Conservation (phyloP, 2,888 invertebrate genomes). For the Tortricodes alternella region DNA sequence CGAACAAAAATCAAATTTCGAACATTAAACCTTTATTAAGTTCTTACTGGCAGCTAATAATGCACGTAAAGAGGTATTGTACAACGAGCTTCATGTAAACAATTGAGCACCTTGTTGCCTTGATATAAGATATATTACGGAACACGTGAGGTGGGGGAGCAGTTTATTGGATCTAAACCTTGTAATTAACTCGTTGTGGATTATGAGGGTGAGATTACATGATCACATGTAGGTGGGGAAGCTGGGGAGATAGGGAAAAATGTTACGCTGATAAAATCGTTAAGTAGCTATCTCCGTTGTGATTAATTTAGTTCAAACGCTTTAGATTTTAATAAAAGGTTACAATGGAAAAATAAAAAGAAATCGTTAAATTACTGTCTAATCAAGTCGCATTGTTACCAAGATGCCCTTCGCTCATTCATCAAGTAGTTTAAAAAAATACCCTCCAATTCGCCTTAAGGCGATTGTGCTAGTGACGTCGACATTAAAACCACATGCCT, state of each 20-base stretch:
- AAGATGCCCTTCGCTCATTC: not conserved
- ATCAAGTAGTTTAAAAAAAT: not conserved
- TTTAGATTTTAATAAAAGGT: not conserved
- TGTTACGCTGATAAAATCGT: conserved; percentile 24
- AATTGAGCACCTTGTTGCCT: too few relatives aligned
- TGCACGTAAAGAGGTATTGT: conserved; percentile 28
- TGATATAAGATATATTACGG: too few relatives aligned
- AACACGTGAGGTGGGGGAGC: conserved; percentile 32
- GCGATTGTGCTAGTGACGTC: conserved; percentile 64
- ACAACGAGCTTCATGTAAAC: not conserved
- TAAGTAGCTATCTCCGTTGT: conserved; percentile 12
- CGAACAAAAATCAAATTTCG: not conserved
- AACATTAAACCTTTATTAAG: conserved; percentile 8
- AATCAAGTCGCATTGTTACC: not conserved
- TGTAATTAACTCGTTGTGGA: conserved; percentile 61
- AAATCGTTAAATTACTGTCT: not conserved
- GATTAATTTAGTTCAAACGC: conserved; percentile 1
- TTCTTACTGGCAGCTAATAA: conserved; percentile 24
- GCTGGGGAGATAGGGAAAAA: conserved; percentile 31
- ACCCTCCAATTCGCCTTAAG: conserved; percentile 42
- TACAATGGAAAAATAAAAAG: too few relatives aligned
- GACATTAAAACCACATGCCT: conserved; percentile 54
- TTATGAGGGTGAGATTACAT: conserved; percentile 34
- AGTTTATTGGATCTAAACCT: conserved; percentile 56
- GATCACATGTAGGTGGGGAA: conserved; percentile 30